Evolutionary conservation across 2,888 invertebrate species (phyloP).

Genomic region (Neuroscelio doddi): DNA sequence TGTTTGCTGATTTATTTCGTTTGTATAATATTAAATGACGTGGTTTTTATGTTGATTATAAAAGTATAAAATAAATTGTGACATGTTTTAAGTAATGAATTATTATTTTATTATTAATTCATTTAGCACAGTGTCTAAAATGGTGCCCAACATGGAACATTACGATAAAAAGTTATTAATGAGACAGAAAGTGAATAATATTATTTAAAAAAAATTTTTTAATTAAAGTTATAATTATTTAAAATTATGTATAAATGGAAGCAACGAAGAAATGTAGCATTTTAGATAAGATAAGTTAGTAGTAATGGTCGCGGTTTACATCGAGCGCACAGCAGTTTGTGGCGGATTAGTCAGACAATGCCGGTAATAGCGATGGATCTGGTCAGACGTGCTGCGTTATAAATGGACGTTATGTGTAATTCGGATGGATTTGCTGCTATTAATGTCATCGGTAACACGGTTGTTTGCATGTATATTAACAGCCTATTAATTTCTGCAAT

Average conservation of each 20-base stretch:
- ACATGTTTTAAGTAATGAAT: too few relatives aligned
- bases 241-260: constrained; percentile 38
- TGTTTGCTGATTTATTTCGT: too few relatives aligned
- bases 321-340: constrained; percentile 45
- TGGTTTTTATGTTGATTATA: too few relatives aligned
- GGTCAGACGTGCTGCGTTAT: constrained; percentile 30
- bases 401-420: constrained; percentile 41
- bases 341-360: constrained; percentile 49
- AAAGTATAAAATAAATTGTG: too few relatives aligned
- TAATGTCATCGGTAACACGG: constrained; percentile 21
- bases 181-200: too few relatives aligned
- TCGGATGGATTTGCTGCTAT: constrained; percentile 31
- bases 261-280: constrained; percentile 38
- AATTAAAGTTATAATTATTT: constrained; percentile 29
- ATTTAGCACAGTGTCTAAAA: too few relatives aligned
- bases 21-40: too few relatives aligned
- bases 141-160: too few relatives aligned
- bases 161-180: too few relatives aligned
- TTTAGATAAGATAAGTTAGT: constrained; percentile 46
- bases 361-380: constrained; percentile 43
- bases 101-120: too few relatives aligned
- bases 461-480: background rate
- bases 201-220: too few relatives aligned
- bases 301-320: constrained; percentile 48
- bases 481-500: too few relatives aligned